A percentile compares a stretch with the other conserved stretches of the same genome.
These are phyloP conservation scores for Marisa cornuarietis DNA, from an alignment of 1,140 invertebrate genomes.

Conservation along the genomic window DNA sequence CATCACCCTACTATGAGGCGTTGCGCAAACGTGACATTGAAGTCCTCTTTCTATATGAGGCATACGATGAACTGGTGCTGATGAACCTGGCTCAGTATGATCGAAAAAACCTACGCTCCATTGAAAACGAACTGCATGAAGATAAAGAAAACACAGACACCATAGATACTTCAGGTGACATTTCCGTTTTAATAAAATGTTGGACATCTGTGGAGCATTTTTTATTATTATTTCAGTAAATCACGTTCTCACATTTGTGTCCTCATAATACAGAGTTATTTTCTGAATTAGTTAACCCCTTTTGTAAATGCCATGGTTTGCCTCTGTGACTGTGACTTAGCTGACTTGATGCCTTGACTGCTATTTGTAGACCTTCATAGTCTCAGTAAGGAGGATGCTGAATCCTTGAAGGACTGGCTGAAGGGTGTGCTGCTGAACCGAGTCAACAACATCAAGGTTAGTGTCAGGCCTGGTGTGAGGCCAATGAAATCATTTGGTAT, in stretches of 20 bases:
- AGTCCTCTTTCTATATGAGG: slow-evolving; percentile 94
- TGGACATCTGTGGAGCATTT: neutral
- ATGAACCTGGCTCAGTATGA: slow-evolving; percentile 89
- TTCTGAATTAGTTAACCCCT: neutral
- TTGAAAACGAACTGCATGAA: slow-evolving; percentile 92
- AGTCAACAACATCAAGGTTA: slow-evolving; percentile 79
- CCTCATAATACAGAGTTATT: neutral
- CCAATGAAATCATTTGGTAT: too few relatives aligned
- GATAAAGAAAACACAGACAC: slow-evolving; percentile 72
- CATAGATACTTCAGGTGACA: slow-evolving; percentile 63
- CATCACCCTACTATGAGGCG: slow-evolving; percentile 94
- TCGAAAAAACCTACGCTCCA: slow-evolving; percentile 81
- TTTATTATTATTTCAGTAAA: neutral
- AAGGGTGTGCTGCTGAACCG: slow-evolving; percentile 79
- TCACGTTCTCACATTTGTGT: too few relatives aligned
- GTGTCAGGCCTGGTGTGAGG: neutral
- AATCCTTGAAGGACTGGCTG: slow-evolving; percentile 82
- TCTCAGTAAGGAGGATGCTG: slow-evolving; percentile 77
- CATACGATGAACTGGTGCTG: slow-evolving; percentile 94
- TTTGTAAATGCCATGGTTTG: neutral
- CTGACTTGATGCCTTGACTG: neutral
- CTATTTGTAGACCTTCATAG: slow-evolving; percentile 72
- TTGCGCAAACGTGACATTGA: slow-evolving; percentile 84
- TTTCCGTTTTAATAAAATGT: neutral
- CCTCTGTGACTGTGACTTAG: neutral